Evolutionary conservation across 2,888 invertebrate genomes (phyloP), one percentile per base, ranked within the genome.

Genomic region (Rhogogaster chlorosoma): DNA sequence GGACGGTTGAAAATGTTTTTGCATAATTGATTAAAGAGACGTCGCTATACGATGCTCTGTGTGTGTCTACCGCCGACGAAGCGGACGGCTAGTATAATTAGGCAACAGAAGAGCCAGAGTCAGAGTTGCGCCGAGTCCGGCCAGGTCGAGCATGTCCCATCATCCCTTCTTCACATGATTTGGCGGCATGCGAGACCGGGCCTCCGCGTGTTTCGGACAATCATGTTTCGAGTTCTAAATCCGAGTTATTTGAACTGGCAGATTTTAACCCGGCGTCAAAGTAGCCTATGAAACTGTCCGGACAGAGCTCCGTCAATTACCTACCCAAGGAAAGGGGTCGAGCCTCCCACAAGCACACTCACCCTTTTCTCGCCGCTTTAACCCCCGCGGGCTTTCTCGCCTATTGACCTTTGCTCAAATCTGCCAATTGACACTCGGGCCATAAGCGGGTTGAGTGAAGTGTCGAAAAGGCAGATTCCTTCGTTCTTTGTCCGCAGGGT

Each of bases 11-110:
- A 90, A 90, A 91, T 91, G 89, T 89, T 93, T 80, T 93, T 92
- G 88, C 93, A 93, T 93, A 93, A 93, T 93, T 93, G 93, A 93
- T 93, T 93, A 93, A 93, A 93, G 93, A 92, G 90, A 90, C 85
- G 88, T 83, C 83, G 75, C 86, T 84, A 83, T 80, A 53, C 38
- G 10, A 32, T 38, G 26, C 38, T n/a, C 53, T 38, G 36, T 22
- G 61, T 80, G 57, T 80, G 36, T 61, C 80, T 36, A 61, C 57
- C 80, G 22, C 36, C 80, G 38, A 22, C 38, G 80, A 61, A 80
- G 12, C 57, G 36, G 61, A 80, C 38, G 57, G 57, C 57, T 80
- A 38, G 61, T 57, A 61, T 80, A 80, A 80, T 80, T 61, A 80
- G 80, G 61, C 57, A 26, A 61, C 61, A 57, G 80, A 42, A 61